Conservation (phyloP, 1,140 invertebrate genomes). For the Holcopasites calliopsidis region DNA sequence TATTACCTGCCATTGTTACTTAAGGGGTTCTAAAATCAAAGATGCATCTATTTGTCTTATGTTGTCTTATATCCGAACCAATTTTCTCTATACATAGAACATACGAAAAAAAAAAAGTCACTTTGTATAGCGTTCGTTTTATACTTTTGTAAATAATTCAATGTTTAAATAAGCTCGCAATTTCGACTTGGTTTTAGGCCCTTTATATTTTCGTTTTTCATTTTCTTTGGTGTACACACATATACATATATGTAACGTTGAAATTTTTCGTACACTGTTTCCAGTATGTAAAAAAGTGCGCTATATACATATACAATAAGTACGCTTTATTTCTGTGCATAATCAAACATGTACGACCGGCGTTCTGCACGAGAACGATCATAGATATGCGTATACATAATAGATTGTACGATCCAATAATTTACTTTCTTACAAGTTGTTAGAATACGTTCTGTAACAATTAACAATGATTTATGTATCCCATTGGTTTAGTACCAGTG, state of each 20-base stretch:
- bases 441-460: constrained; percentile 49
- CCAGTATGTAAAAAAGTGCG: constrained; percentile 45
- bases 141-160: constrained; percentile 62
- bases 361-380: constrained; percentile 50
- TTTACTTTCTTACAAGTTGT: constrained; percentile 46
- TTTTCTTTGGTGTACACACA: neutral
- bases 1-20: constrained; percentile 66
- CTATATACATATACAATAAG: no score
- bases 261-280: constrained; percentile 26
- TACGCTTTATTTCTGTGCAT: constrained; percentile 42
- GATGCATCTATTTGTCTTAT: constrained; percentile 43
- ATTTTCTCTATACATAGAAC: constrained; percentile 41
- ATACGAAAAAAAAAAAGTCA: constrained; percentile 52
- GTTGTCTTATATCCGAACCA: constrained; percentile 34
- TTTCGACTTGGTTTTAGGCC: constrained; percentile 60
- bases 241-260: constrained; percentile 24
- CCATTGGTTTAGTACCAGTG: constrained; percentile 58
- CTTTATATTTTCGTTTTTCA: constrained; percentile 35
- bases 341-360: constrained; percentile 49
- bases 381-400: constrained; percentile 42
- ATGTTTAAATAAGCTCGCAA: constrained; percentile 36
- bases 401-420: constrained; percentile 54
- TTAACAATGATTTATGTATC: constrained; percentile 52
- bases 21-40: constrained; percentile 67
- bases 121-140: constrained; percentile 59